Percentiles rank a stretch among this genome's conserved stretches.
phyloP scores from a whole-genome alignment of 2,797 vertebrate genomes.

The Uromys caudimaculatus region DNA sequence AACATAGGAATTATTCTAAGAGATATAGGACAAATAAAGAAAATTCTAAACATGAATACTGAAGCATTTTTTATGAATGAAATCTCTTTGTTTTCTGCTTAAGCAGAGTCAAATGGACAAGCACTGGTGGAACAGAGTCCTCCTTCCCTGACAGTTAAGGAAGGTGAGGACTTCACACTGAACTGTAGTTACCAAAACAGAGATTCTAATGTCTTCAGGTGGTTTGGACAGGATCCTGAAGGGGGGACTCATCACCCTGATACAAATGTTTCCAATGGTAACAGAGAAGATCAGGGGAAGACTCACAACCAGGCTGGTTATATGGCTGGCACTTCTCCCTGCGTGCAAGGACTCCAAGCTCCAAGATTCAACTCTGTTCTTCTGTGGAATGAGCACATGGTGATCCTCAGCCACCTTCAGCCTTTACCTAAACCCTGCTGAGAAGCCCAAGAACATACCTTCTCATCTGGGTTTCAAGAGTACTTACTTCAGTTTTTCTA shows the following conservation, averaged over 20 bases:
- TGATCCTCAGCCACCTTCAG: neutral
- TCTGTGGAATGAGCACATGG: neutral
- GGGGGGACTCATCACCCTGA: neutral
- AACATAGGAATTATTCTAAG: neutral
- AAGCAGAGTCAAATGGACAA: constrained; percentile 22
- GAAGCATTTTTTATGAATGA: neutral
- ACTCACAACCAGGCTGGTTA: constrained; percentile 6
- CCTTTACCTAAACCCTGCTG: neutral
- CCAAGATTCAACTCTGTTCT: constrained; percentile 21
- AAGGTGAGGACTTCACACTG: neutral
- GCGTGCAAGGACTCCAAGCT: neutral
- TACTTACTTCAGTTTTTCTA: neutral
- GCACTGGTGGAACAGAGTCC: neutral
- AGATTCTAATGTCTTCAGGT: neutral
- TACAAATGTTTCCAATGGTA: neutral
- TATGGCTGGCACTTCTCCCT: constrained; percentile 32
- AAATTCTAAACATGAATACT: neutral
- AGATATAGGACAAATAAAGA: neutral
- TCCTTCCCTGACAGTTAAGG: neutral
- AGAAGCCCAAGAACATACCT: neutral
- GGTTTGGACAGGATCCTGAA: constrained; percentile 32
- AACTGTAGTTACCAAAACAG: constrained; percentile 51
- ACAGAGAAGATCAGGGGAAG: neutral
- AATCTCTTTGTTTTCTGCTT: neutral
- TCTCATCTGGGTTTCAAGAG: neutral